A percentile compares a stretch with the other conserved stretches of the same genome.
Conservation (phyloP, 2,888 invertebrate species). For the Smittia aterrima region DNA sequence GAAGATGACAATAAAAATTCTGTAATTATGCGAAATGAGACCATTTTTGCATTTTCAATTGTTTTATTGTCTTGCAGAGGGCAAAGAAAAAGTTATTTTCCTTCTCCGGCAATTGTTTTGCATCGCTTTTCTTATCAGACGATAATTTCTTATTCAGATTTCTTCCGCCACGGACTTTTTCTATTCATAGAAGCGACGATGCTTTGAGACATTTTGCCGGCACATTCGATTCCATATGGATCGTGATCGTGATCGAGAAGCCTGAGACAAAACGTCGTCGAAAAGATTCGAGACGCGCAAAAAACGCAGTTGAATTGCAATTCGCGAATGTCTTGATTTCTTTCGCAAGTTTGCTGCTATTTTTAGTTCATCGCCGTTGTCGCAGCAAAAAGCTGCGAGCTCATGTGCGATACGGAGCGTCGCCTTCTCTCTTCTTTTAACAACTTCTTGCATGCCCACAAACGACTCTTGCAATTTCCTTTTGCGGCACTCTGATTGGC, state of each 20-base stretch:
- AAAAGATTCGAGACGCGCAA: not conserved
- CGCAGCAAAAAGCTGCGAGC: too few species aligned
- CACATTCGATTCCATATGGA: not conserved
- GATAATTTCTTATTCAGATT: constrained; percentile 36
- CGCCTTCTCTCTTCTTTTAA: not conserved
- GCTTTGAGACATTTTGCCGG: not conserved
- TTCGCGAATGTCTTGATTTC: constrained; percentile 8
- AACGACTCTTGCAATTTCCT: not conserved
- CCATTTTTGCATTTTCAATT: constrained; percentile 32
- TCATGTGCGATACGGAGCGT: too few species aligned
- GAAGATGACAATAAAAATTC: constrained; percentile 31
- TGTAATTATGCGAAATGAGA: constrained; percentile 28
- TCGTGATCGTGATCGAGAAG: not conserved
- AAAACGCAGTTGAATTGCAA: not conserved
- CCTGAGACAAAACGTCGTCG: not conserved
- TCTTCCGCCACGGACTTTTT: not conserved
- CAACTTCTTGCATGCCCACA: not conserved
- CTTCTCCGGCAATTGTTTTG: constrained; percentile 14
- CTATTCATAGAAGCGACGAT: not conserved
- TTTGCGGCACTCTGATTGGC: constrained; percentile 36
- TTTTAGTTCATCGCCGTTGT: not conserved
- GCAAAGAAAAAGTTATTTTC: not conserved
- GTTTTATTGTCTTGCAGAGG: constrained; percentile 29
- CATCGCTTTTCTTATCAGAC: constrained; percentile 7
- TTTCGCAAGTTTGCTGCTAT: not conserved